Percentiles rank a stretch among this genome's conserved stretches.
phyloP scores from a whole-genome alignment of 1,140 invertebrate genomes.

The Grapholita molesta region DNA sequence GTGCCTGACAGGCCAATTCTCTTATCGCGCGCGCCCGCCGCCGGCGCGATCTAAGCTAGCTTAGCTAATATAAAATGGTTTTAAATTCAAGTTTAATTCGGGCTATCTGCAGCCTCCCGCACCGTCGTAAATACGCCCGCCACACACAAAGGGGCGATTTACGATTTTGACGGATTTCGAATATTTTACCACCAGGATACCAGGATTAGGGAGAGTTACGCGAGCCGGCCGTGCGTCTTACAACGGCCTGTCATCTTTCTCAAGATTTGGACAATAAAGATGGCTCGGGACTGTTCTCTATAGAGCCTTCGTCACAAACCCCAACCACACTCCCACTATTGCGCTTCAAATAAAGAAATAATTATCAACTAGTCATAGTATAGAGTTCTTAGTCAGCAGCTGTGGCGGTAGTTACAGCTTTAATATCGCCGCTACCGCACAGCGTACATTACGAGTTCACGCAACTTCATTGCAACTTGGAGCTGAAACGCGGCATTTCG shows the following conservation, averaged over 20 bases:
- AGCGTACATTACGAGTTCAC: neutral
- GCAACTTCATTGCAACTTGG: constrained; percentile 1
- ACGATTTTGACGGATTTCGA: constrained; percentile 68
- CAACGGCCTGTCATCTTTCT: constrained; percentile 18
- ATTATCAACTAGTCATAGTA: constrained; percentile 32
- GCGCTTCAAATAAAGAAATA: constrained; percentile 46
- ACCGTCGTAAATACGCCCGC: constrained; percentile 53
- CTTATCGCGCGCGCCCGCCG: constrained; percentile 82
- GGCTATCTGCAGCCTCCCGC: constrained; percentile 63
- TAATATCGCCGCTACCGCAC: constrained; percentile 23
- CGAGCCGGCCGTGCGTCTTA: constrained; percentile 25
- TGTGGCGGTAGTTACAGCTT: constrained; percentile 9
- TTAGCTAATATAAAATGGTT: constrained; percentile 78
- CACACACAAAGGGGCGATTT: constrained; percentile 67
- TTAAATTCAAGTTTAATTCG: constrained; percentile 77
- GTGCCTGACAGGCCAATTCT: constrained; percentile 91
- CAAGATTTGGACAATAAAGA: constrained; percentile 16
- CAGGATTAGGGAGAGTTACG: constrained; percentile 55
- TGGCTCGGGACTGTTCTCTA: neutral
- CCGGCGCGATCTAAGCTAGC: constrained; percentile 71
- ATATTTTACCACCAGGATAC: constrained; percentile 52
- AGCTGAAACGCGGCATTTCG: neutral
- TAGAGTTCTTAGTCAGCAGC: neutral
- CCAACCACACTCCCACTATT: neutral
- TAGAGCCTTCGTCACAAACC: neutral